Evolutionary conservation across 2,888 invertebrate genomes (phyloP).

Genomic region (Parnassius apollo): DNA sequence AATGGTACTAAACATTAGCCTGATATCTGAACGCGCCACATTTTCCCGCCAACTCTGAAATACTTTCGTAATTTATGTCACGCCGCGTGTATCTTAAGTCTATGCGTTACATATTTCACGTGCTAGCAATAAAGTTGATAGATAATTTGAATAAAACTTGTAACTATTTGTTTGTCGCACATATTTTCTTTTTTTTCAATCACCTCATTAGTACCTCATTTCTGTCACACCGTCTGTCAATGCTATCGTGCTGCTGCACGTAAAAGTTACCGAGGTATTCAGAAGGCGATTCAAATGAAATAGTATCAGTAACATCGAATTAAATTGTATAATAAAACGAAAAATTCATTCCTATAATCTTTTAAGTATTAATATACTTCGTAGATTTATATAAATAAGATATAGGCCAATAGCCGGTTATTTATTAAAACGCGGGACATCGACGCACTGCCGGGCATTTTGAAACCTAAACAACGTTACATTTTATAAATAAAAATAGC

Average conservation of each 20-base stretch:
- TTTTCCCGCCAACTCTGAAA: constrained; percentile 21
- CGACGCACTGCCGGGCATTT: not conserved
- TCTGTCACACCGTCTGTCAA: constrained; percentile 22
- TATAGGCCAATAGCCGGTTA: not conserved
- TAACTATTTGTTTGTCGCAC: constrained; percentile 22
- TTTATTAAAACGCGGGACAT: constrained; percentile 2
- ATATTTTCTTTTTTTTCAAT: constrained; percentile 6
- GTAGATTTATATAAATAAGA: constrained; percentile 2
- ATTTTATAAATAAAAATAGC: constrained; percentile 9
- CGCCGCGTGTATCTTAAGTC: constrained; percentile 4
- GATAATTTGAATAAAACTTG: constrained; percentile 24
- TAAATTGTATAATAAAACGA: constrained; percentile 23
- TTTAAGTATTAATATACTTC: constrained; percentile 12
- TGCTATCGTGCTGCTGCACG: not conserved
- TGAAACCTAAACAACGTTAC: not conserved
- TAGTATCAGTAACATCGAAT: constrained; percentile 23
- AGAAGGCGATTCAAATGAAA: constrained; percentile 29
- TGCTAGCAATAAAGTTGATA: constrained; percentile 21
- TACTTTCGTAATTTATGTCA: constrained; percentile 12
- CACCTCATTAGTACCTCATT: constrained; percentile 24
- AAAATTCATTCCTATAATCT: constrained; percentile 11
- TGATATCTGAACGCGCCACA: not conserved
- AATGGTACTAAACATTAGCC: constrained; percentile 6
- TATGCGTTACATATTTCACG: constrained; percentile 16
- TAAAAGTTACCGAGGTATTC: constrained; percentile 24